Percentiles rank a stretch among this genome's conserved stretches.
Evolutionary conservation across 2,113 vertebrate species (phyloP).

Genomic region (Azemiops feae): DNA sequence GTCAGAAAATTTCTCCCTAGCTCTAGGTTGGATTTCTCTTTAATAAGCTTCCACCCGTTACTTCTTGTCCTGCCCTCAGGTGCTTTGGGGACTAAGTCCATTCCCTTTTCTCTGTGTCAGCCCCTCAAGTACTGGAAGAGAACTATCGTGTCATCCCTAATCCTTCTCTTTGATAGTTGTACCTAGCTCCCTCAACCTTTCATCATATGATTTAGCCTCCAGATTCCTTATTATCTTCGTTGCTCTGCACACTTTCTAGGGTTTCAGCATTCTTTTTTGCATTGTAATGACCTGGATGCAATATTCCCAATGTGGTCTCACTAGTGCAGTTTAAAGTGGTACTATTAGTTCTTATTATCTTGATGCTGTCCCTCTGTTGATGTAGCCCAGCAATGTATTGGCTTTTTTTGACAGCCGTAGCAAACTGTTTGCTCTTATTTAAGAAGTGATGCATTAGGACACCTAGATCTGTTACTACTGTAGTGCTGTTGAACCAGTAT

Average conservation of each 20-base stretch:
- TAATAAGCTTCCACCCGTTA: background rate
- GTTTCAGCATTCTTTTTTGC: background rate
- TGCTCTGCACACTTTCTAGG: background rate
- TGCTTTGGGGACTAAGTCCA: background rate
- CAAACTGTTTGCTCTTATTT: background rate
- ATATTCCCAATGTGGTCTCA: background rate
- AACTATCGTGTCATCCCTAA: background rate
- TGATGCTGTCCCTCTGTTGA: background rate
- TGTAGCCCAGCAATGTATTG: background rate
- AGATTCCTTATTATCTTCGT: background rate
- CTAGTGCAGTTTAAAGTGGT: background rate
- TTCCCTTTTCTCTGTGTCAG: background rate
- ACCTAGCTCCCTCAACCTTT: background rate
- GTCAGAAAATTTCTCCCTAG: background rate
- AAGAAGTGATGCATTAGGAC: background rate
- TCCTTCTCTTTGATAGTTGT: background rate
- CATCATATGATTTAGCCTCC: background rate
- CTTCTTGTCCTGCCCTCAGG: background rate
- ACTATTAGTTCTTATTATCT: background rate
- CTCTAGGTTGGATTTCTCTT: background rate
- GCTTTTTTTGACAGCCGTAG: background rate
- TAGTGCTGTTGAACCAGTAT: background rate
- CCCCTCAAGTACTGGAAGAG: background rate
- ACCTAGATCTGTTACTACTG: background rate
- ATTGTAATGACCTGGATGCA: background rate